phyloP scores from a whole-genome alignment of 2,797 vertebrate species.

The Acipenser ruthenus region DNA sequence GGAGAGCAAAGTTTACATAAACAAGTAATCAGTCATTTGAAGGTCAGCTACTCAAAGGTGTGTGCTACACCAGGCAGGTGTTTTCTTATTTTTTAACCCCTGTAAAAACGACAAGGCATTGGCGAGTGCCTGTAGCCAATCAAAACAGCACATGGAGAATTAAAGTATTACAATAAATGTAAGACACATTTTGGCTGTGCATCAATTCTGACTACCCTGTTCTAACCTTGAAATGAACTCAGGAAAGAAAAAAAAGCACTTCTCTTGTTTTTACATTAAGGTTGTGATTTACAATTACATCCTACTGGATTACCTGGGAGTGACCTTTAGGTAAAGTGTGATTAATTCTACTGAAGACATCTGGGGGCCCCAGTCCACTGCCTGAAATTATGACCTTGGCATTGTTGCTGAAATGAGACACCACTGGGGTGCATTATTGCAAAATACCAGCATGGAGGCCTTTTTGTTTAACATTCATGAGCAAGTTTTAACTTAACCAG shows the following conservation, averaged over 20 bases:
- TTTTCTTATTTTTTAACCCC: too few relatives aligned
- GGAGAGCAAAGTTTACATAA: too few relatives aligned
- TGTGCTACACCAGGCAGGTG: too few relatives aligned
- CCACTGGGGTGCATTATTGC: constrained; percentile 52
- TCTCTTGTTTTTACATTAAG: constrained; percentile 41
- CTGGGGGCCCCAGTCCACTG: constrained; percentile 69
- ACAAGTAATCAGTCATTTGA: too few relatives aligned
- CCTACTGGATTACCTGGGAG: constrained; percentile 85
- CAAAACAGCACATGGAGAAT: background rate
- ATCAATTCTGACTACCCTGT: constrained; percentile 40
- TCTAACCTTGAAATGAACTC: constrained; percentile 42
- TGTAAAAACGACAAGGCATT: too few relatives aligned
- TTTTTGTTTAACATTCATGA: constrained; percentile 57
- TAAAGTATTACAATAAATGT: background rate
- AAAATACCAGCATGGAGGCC: constrained; percentile 50
- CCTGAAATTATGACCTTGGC: constrained; percentile 71
- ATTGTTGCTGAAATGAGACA: constrained; percentile 77
- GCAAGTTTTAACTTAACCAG: constrained; percentile 40
- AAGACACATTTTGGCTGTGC: constrained; percentile 1
- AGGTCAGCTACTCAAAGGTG: too few relatives aligned
- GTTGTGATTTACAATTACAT: constrained; percentile 66
- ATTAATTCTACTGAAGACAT: constrained; percentile 92
- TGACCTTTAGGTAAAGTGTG: constrained; percentile 74
- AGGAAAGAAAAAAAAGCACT: constrained; percentile 30
- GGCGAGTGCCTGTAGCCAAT: too few relatives aligned